A percentile compares a stretch with the other conserved stretches of the same genome.
phyloP scores from a whole-genome alignment of 2,888 invertebrate species.

The Osmoderma eremita region DNA sequence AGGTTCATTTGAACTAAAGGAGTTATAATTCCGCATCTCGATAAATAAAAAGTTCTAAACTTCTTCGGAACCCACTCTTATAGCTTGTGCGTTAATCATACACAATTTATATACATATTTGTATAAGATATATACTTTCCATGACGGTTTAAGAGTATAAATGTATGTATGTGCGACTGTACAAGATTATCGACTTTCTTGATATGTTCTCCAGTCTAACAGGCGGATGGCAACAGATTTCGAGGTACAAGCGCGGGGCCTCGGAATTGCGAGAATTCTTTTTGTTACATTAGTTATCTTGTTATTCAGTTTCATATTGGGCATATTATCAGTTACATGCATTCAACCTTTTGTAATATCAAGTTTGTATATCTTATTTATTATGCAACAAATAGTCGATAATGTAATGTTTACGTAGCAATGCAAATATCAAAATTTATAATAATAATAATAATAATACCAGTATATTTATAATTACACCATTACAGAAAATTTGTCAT shows the following conservation, averaged over 20 bases:
- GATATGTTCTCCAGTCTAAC: background rate
- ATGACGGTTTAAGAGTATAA: conserved; percentile 3
- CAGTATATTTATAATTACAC: too few relatives aligned
- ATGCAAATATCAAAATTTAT: too few relatives aligned
- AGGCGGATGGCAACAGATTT: conserved; percentile 1
- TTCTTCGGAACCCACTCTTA: background rate
- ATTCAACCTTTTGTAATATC: conserved; percentile 13
- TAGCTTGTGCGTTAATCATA: background rate
- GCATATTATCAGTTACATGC: conserved; percentile 4
- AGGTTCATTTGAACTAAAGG: conserved; percentile 53
- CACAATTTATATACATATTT: conserved; percentile 14
- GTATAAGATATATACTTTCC: conserved; percentile 25
- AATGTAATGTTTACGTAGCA: background rate
- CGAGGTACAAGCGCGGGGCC: background rate
- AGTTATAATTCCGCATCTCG: conserved; percentile 50
- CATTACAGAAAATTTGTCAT: too few relatives aligned
- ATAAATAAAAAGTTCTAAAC: conserved; percentile 8
- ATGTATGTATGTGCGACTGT: background rate
- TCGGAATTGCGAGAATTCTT: background rate
- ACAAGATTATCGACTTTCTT: conserved; percentile 15
- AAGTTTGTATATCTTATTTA: conserved; percentile 1
- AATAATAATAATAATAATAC: too few relatives aligned
- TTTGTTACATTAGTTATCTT: conserved; percentile 19
- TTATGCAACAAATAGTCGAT: conserved; percentile 19
- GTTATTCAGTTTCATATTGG: conserved; percentile 13